Evolutionary conservation across 2,113 vertebrate species (phyloP).

Genomic region (Salvelinus namaycush): DNA sequence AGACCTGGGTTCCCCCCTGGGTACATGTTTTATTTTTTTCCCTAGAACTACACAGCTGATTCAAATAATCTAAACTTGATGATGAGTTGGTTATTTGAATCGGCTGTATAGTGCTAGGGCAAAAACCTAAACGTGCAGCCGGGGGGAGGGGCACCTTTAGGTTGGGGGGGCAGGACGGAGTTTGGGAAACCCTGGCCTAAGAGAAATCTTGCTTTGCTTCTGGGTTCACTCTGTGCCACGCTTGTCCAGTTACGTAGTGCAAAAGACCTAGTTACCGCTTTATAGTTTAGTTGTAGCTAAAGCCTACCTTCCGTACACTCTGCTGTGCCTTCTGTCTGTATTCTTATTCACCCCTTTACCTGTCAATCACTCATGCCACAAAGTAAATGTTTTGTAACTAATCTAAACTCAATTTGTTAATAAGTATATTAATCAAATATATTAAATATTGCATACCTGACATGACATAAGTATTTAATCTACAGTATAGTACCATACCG

Average conservation of each 20-base stretch:
- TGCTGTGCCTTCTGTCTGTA: slow-evolving; percentile 64
- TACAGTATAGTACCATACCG: not conserved
- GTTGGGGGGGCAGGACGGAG: too few species aligned
- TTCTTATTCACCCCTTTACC: slow-evolving; percentile 57
- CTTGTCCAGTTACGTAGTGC: slow-evolving; percentile 10
- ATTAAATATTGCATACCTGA: not conserved
- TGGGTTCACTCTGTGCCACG: not conserved
- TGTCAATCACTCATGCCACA: slow-evolving; percentile 54
- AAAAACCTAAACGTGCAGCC: too few species aligned
- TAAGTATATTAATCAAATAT: not conserved
- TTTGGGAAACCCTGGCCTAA: too few species aligned
- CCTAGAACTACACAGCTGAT: too few species aligned
- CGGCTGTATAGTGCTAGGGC: too few species aligned
- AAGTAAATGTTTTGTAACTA: slow-evolving; percentile 15
- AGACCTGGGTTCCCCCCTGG: too few species aligned
- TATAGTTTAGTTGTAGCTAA: slow-evolving; percentile 20
- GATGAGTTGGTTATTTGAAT: too few species aligned
- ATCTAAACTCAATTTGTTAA: not conserved
- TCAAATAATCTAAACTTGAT: too few species aligned
- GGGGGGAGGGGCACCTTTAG: too few species aligned
- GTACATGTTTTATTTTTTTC: too few species aligned
- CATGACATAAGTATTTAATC: not conserved
- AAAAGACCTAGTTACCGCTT: slow-evolving; percentile 24
- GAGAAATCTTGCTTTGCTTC: slow-evolving; percentile 31
- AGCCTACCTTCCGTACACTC: slow-evolving; percentile 35